Conservation (phyloP, 1,140 invertebrate species). For the Pectinophora gossypiella region DNA sequence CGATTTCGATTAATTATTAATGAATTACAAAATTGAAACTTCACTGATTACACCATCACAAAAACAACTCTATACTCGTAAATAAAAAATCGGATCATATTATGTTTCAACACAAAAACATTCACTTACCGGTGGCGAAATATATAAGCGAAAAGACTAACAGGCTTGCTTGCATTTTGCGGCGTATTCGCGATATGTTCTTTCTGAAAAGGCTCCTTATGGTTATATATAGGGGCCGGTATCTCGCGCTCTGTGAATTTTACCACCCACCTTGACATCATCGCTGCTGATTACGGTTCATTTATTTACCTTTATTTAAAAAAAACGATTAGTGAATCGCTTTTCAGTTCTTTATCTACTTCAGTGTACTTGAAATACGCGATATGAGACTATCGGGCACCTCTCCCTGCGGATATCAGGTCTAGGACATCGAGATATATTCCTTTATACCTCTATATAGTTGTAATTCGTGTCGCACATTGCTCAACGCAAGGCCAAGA, state of each 20-base stretch:
- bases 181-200: conserved; percentile 35
- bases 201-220: conserved; percentile 24
- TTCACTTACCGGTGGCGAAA: conserved; percentile 33
- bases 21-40: too few species aligned
- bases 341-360: background rate
- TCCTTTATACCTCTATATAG: too few species aligned
- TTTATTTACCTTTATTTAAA: background rate
- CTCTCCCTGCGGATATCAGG: background rate
- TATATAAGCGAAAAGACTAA: conserved; percentile 17
- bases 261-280: conserved; percentile 40
- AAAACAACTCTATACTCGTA: too few species aligned
- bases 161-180: conserved; percentile 44
- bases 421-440: background rate
- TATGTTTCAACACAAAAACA: too few species aligned
- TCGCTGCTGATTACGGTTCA: conserved; percentile 21
- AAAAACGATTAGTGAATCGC: background rate
- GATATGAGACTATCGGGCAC: background rate
- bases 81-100: too few species aligned
- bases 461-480: too few species aligned
- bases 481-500: too few species aligned
- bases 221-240: conserved; percentile 56
- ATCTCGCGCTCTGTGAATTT: conserved; percentile 30
- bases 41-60: too few species aligned
- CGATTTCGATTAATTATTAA: too few species aligned
- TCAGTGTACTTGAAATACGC: background rate